phyloP scores from a whole-genome alignment of 1,140 invertebrate species.

The Camponotus vicinus region DNA sequence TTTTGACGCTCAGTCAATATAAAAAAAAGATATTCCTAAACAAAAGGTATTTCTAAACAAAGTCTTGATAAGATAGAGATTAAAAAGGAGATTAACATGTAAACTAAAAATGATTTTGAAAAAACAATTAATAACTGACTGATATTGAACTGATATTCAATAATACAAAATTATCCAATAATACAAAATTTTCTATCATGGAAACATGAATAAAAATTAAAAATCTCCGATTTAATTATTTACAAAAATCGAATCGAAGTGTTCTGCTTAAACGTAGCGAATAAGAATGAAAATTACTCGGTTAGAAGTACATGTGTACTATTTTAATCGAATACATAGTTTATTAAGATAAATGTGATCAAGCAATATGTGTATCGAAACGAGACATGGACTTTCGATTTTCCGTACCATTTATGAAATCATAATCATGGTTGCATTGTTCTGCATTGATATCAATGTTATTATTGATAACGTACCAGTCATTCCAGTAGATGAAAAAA shows the following conservation, averaged over 20 bases:
- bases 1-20: neutral
- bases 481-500: neutral
- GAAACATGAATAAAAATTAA: neutral
- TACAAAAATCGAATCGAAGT: conserved; percentile 8
- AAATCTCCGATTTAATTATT: neutral
- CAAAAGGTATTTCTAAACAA: neutral
- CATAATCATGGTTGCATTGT: neutral
- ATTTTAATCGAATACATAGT: conserved; percentile 24
- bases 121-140: neutral
- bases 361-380: conserved; percentile 17
- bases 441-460: conserved; percentile 19
- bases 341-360: conserved; percentile 49
- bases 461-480: neutral
- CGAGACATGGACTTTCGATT: conserved; percentile 28
- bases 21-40: neutral
- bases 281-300: conserved; percentile 21
- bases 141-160: neutral
- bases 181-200: neutral
- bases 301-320: neutral
- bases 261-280: neutral
- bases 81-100: neutral
- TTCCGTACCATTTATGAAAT: conserved; percentile 39
- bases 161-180: neutral
- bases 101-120: neutral
- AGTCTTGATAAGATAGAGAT: neutral